Evolutionary conservation across 2,113 vertebrate genomes (phyloP).

Genomic region (Ciconia maguari): DNA sequence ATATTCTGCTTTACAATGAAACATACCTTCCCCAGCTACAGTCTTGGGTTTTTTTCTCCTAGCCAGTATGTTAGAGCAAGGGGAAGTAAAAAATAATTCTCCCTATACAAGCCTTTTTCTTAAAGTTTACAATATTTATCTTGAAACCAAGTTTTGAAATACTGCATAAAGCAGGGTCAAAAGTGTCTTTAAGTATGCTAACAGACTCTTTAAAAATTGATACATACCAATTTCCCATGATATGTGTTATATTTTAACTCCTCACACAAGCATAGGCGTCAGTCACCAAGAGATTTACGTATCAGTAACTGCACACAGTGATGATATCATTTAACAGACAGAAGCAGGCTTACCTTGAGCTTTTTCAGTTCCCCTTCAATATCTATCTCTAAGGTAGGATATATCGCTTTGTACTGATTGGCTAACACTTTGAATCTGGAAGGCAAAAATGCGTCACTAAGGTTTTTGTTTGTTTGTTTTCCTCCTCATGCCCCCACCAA

Average conservation of each 20-base stretch:
- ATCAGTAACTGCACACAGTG: neutral
- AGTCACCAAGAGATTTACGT: neutral
- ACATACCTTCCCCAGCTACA: neutral
- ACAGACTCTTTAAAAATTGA: neutral
- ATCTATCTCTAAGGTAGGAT: constrained; percentile 92
- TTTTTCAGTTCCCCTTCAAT: constrained; percentile 90
- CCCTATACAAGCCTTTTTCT: neutral
- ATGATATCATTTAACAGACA: neutral
- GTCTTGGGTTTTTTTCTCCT: neutral
- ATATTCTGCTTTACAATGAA: neutral
- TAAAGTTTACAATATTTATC: neutral
- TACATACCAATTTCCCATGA: neutral
- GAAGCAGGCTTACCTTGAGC: constrained; percentile 83
- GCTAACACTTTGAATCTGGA: constrained; percentile 92
- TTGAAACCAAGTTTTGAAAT: neutral
- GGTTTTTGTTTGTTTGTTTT: neutral
- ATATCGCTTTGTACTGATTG: constrained; percentile 92
- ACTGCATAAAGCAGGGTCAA: neutral
- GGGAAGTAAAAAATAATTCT: neutral
- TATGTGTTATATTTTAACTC: neutral
- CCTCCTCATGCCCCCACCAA: neutral
- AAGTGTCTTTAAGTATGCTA: neutral
- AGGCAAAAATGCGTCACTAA: constrained; percentile 13
- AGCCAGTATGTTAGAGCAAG: neutral
- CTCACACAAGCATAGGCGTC: neutral